Conservation (phyloP, 2,797 vertebrate species). For the Gobio occitaniae region DNA sequence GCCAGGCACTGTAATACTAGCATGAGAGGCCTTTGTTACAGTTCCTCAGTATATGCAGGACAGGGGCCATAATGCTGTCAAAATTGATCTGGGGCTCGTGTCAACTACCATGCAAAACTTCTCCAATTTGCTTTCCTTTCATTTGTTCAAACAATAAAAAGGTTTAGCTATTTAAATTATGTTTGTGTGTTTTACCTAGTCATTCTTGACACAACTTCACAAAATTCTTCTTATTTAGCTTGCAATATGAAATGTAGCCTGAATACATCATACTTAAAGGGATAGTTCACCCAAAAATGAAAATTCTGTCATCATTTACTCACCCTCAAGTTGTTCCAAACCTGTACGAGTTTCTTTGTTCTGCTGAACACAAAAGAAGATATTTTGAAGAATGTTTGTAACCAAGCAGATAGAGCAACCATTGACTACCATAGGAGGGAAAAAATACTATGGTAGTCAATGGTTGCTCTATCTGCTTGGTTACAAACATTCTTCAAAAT, state of each 20-base stretch:
- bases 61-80: constrained; percentile 38
- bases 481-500: no score
- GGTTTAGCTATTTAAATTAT: background rate
- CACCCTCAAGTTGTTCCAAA: no score
- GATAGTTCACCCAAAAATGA: background rate
- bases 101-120: constrained; percentile 19
- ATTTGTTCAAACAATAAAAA: background rate
- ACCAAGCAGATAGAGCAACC: no score
- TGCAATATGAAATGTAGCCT: background rate
- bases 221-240: background rate
- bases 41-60: constrained; percentile 5
- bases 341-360: no score
- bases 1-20: constrained; percentile 51
- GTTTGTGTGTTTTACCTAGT: background rate
- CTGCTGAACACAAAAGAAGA: no score
- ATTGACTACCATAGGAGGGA: no score
- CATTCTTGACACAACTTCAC: background rate
- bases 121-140: background rate
- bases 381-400: no score
- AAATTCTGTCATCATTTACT: no score
- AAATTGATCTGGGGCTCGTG: constrained; percentile 7
- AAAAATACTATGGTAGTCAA: no score
- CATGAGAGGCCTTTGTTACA: constrained; percentile 45
- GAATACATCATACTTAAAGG: background rate
- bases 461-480: no score